Evolutionary conservation across 1,140 invertebrate species (phyloP).

Genomic region (Olivierus martensii): DNA sequence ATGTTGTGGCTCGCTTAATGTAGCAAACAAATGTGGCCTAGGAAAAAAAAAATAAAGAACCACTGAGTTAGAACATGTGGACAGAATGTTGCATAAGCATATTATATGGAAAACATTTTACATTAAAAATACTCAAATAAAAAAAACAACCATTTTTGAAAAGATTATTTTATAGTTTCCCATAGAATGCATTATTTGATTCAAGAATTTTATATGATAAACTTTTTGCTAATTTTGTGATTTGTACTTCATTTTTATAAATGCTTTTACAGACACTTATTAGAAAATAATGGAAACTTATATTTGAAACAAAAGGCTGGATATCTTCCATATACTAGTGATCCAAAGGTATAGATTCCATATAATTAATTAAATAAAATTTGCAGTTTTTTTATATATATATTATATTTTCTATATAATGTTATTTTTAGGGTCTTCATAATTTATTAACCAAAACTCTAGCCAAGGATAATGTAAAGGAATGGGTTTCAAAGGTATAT

Average conservation of each 20-base stretch:
- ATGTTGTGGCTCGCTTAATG: no score
- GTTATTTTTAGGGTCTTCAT: constrained; percentile 44
- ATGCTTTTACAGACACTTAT: constrained; percentile 39
- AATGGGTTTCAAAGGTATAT: constrained; percentile 42
- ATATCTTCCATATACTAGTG: constrained; percentile 70
- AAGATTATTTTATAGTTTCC: no score
- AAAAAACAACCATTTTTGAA: no score
- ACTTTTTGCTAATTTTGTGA: no score
- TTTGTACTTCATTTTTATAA: background rate
- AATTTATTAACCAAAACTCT: constrained; percentile 66
- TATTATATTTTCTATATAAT: background rate
- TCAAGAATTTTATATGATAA: no score
- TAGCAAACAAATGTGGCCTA: no score
- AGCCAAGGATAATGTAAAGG: constrained; percentile 57
- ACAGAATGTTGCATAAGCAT: no score
- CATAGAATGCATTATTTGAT: no score
- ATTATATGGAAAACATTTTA: no score
- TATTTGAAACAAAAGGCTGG: constrained; percentile 80
- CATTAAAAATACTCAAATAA: no score
- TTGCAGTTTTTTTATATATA: background rate
- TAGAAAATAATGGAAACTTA: constrained; percentile 52
- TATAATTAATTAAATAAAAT: background rate
- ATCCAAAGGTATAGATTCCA: constrained; percentile 46
- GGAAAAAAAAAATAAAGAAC: no score
- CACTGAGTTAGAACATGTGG: no score